Percentiles rank a stretch among this genome's conserved stretches.
Evolutionary conservation across 2,113 vertebrate genomes (phyloP).

Genomic region (Strix aluco): DNA sequence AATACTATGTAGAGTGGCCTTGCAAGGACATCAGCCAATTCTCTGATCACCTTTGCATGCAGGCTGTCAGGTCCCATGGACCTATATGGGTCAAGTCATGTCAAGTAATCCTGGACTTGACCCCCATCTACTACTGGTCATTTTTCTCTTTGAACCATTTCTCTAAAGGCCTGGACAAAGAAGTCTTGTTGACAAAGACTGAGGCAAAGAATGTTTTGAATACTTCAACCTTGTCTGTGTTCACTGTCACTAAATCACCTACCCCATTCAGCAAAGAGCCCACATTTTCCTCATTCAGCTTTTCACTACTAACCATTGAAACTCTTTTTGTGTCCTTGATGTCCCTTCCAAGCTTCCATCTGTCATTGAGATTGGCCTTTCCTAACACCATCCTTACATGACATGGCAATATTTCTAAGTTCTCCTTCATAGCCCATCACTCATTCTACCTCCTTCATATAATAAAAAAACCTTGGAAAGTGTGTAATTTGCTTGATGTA

Average conservation of each 20-base stretch:
- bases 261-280: not conserved
- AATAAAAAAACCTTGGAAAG: not conserved
- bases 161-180: not conserved
- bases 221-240: not conserved
- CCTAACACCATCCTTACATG: not conserved
- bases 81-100: not conserved
- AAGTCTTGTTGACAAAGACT: not conserved
- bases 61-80: fast-evolving
- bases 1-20: not conserved
- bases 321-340: not conserved
- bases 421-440: not conserved
- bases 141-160: not conserved
- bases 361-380: not conserved
- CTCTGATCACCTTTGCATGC: not conserved
- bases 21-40: not conserved
- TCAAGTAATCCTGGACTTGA: not conserved
- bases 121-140: not conserved
- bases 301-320: not conserved
- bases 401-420: not conserved
- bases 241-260: not conserved
- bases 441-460: not conserved
- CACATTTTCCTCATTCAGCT: not conserved
- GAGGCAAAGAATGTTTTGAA: not conserved
- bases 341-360: not conserved
- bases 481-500: not conserved